Percentiles rank a stretch among this genome's conserved stretches.
phyloP scores from a whole-genome alignment of 2,113 vertebrate genomes.

The Pelecanus crispus region DNA sequence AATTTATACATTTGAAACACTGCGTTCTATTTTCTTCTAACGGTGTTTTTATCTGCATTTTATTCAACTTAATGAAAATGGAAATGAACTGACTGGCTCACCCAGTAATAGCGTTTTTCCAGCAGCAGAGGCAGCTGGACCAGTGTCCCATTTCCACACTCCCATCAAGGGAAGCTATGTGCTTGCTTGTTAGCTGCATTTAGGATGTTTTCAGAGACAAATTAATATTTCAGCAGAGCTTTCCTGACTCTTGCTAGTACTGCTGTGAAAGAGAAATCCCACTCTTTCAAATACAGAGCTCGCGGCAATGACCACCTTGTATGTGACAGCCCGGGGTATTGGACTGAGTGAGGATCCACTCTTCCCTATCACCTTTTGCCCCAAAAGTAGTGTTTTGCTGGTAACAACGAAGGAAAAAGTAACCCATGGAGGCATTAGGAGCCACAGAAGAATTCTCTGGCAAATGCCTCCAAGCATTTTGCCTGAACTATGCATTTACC shows the following conservation, averaged over 20 bases:
- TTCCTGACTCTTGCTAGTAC: not conserved
- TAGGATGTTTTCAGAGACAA: not conserved
- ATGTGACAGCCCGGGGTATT: accelerated
- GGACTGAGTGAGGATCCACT: not conserved
- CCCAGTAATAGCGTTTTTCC: not conserved
- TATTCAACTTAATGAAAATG: not conserved
- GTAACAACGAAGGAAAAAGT: not conserved
- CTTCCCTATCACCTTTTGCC: not conserved
- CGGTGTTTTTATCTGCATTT: not conserved
- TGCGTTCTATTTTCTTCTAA: not conserved
- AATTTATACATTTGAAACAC: not conserved
- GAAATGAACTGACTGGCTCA: not conserved
- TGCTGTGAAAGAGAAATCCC: not conserved
- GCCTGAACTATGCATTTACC: not conserved
- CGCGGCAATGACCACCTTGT: not conserved
- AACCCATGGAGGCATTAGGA: not conserved
- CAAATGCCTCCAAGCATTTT: not conserved
- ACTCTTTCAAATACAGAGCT: not conserved
- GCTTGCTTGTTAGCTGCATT: not conserved
- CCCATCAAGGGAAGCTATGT: not conserved
- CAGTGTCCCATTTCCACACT: not conserved
- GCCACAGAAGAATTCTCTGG: not conserved
- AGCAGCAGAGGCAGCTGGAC: not conserved
- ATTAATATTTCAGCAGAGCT: not conserved
- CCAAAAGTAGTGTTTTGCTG: not conserved